Conservation (phyloP, 2,888 invertebrate species). For the Thyatira batis region DNA sequence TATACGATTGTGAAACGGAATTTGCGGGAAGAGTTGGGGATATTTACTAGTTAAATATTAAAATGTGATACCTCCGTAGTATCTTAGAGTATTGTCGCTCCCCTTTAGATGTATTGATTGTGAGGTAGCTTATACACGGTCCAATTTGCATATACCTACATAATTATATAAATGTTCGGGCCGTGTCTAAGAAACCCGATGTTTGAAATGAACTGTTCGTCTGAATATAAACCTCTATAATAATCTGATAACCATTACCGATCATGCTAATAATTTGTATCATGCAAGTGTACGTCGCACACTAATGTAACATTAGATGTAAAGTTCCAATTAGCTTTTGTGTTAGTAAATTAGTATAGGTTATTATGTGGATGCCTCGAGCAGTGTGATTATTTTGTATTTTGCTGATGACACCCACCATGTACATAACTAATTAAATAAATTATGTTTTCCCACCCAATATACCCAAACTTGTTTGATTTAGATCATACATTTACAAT, state of each 20-base stretch:
- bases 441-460: constrained; percentile 75
- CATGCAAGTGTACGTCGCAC: constrained; percentile 59
- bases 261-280: constrained; percentile 58
- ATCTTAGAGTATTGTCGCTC: constrained; percentile 45
- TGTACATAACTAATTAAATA: constrained; percentile 75
- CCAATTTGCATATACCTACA: constrained; percentile 16
- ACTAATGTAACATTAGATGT: constrained; percentile 48
- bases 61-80: constrained; percentile 63
- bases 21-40: constrained; percentile 17
- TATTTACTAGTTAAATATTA: constrained; percentile 48
- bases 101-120: constrained; percentile 53
- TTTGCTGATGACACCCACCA: constrained; percentile 58
- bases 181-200: constrained; percentile 10
- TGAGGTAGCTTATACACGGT: constrained; percentile 25
- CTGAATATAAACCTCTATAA: constrained; percentile 27
- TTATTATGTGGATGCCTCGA: constrained; percentile 35
- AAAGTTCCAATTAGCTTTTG: constrained; percentile 58
- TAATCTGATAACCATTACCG: constrained; percentile 33
- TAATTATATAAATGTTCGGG: neutral
- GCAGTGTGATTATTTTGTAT: constrained; percentile 62
- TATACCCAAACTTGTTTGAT: neutral
- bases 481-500: neutral
- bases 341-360: constrained; percentile 41
- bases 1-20: constrained; percentile 38
- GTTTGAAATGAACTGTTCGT: constrained; percentile 11